Conservation (phyloP, 2,888 invertebrate species). For the Teleogryllus oceanicus region DNA sequence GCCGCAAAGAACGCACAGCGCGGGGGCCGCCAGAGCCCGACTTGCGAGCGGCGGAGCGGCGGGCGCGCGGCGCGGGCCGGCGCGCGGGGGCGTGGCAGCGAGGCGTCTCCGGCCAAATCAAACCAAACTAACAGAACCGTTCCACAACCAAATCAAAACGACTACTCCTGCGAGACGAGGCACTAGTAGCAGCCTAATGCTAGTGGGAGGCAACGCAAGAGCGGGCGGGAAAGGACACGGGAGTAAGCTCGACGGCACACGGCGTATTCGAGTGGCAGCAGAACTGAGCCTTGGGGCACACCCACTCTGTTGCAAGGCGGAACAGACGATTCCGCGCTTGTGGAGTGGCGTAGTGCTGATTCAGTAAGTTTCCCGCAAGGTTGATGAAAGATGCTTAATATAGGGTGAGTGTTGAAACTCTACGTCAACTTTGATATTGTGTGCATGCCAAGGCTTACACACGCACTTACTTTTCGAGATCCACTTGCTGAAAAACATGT, state of each 20-base stretch:
- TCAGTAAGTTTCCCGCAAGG: slow-evolving; percentile 9
- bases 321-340: background rate
- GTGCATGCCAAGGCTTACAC: slow-evolving; percentile 8
- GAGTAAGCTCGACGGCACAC: background rate
- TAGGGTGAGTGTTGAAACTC: background rate
- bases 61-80: background rate
- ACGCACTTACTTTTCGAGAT: background rate
- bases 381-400: background rate
- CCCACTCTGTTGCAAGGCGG: background rate
- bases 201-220: background rate
- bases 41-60: background rate
- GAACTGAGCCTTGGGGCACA: background rate
- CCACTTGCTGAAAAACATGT: background rate
- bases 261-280: too few relatives aligned
- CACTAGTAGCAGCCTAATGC: slow-evolving; percentile 2
- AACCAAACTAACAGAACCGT: background rate
- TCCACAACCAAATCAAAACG: background rate
- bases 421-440: background rate
- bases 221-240: background rate
- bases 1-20: slow-evolving; percentile 18
- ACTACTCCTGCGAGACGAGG: slow-evolving; percentile 18
- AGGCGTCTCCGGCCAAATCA: background rate
- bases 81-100: background rate
- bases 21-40: background rate
- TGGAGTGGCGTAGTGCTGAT: background rate